These are phyloP conservation scores for Baryphthengus martii DNA, from an alignment of 2,113 vertebrate species.

Conservation along the genomic window DNA sequence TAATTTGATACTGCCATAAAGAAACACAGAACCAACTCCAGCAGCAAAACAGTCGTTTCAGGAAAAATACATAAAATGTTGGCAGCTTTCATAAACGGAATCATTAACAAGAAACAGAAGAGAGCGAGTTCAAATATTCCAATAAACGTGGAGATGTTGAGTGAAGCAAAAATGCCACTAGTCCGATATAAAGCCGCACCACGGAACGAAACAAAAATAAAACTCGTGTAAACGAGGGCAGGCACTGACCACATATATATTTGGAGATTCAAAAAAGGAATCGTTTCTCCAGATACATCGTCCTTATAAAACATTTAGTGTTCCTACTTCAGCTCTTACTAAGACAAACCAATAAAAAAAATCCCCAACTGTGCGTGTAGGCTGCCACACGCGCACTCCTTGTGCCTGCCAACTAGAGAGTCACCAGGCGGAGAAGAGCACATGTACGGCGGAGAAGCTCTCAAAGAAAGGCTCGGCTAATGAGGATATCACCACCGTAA, in stretches of 20 bases:
- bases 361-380: not conserved
- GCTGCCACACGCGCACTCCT: not conserved
- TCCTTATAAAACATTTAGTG: constrained; percentile 9
- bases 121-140: not conserved
- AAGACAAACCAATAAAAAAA: constrained; percentile 17
- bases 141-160: not conserved
- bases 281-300: not conserved
- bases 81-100: constrained; percentile 13
- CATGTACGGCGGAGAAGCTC: not conserved
- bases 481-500: not conserved
- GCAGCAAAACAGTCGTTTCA: constrained; percentile 14
- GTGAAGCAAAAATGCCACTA: not conserved
- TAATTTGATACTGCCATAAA: not conserved
- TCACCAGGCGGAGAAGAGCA: not conserved
- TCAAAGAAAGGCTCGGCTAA: not conserved
- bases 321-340: constrained; percentile 14
- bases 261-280: not conserved
- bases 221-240: not conserved
- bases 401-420: not conserved
- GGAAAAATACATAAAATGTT: constrained; percentile 20
- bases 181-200: constrained; percentile 45
- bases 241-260: not conserved
- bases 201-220: constrained; percentile 23
- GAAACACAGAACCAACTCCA: not conserved
- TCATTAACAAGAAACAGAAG: constrained; percentile 23